Evolutionary conservation across 2,113 vertebrate genomes (phyloP), one percentile per base, ranked within the genome.

Genomic region (Phyllostomus hastatus): DNA sequence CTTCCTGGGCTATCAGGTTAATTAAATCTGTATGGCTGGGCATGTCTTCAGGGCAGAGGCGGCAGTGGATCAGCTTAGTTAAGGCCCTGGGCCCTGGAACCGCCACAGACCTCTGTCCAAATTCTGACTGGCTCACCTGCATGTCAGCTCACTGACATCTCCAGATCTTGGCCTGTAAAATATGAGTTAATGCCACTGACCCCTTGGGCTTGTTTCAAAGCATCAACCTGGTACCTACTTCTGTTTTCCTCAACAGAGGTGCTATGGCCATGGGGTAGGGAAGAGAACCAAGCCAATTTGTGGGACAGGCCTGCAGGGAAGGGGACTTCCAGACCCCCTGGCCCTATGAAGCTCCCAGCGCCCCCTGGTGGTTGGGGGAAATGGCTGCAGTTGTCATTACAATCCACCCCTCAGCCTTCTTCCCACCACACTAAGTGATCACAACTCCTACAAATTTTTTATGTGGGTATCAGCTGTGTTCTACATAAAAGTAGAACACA

Each of bases 271-370:
- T 10, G 2, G 28, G 7, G 1, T 22, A n/a, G 16, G 76, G 4
- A 59, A 52, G 31, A 43, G 35, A 92, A 41, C 7, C 64, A 22
- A 70, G 28, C 20, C 9, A 14, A 16, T 33, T 48, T 78, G 33
- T 5, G 1, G 26, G 20, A 72, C 4, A 5, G 57, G n/a, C 46
- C 20, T 1, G 1, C 14, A 1, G 1, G 1, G 17, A 5, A 0
- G 10, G 41, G 17, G 78, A 70, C 38, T 24, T 12, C 5, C 4
- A 7, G 78, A 46, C 46, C 64, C 66, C 9, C 16, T 4, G 1
- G n/a, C 48, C 31, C 33, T 12, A 24, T 1, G 3, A 11, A 14
- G 38, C 31, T 67, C 54, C 48, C 20, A 43, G 2, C 0, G 4
- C 12, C 38, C 73, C 75, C 48, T 78, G 5, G 50, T 64, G 64